Percentiles rank a stretch among this genome's conserved stretches.
Evolutionary conservation across 2,797 vertebrate species (phyloP).

Genomic region (Xenentodon cancila): DNA sequence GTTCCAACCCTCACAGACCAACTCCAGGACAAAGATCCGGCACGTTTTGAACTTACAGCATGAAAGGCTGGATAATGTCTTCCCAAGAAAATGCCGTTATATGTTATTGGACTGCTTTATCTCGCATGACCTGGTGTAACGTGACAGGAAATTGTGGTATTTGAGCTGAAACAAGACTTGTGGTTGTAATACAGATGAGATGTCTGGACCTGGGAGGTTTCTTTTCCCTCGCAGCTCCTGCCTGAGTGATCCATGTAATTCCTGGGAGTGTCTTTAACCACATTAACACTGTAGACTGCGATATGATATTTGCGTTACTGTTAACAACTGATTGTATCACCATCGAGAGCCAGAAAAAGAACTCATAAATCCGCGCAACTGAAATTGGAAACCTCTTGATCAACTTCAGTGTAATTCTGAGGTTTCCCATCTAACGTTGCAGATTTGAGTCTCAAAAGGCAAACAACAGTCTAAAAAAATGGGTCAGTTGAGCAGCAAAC

Average conservation of each 20-base stretch:
- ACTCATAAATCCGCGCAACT: slow-evolving; percentile 4
- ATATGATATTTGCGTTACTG: neutral
- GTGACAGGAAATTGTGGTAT: slow-evolving; percentile 32
- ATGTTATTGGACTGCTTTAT: slow-evolving; percentile 41
- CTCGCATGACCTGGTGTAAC: slow-evolving; percentile 45
- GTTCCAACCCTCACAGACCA: slow-evolving; percentile 31
- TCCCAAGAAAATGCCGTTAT: slow-evolving; percentile 39
- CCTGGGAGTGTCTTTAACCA: neutral
- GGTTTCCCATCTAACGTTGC: no score
- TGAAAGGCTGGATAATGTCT: slow-evolving; percentile 45
- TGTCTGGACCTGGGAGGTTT: slow-evolving; percentile 1
- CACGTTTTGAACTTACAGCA: slow-evolving; percentile 42
- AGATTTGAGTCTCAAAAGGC: no score
- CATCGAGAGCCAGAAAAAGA: slow-evolving; percentile 1
- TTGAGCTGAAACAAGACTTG: slow-evolving; percentile 21
- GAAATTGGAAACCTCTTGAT: neutral
- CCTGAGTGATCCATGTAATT: neutral
- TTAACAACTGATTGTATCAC: neutral
- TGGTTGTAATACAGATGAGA: slow-evolving; percentile 43
- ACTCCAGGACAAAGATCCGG: slow-evolving; percentile 50
- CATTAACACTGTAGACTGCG: no score
- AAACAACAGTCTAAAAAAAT: no score
- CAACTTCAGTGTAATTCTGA: no score
- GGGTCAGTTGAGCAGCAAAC: no score
- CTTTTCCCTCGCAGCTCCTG: neutral